Conservation (phyloP, 2,888 invertebrate genomes). For the Ochropacha duplaris region DNA sequence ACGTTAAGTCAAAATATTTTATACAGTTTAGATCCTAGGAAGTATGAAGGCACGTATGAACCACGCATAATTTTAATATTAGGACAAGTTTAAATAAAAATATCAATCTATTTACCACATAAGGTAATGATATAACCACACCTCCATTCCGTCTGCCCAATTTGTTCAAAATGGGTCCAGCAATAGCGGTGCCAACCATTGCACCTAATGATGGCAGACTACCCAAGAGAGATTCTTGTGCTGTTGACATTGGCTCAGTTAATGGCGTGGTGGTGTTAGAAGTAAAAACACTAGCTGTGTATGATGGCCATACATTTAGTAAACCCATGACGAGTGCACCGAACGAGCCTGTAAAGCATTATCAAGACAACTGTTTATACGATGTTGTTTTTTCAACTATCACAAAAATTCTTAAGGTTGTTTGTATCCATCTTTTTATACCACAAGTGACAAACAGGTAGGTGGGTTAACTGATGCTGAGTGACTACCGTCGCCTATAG, state of each 20-base stretch:
- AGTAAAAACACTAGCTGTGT: constrained; percentile 71
- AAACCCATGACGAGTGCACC: constrained; percentile 55
- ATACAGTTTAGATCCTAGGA: no score
- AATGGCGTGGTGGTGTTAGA: constrained; percentile 65
- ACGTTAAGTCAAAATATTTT: no score
- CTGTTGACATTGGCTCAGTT: constrained; percentile 65
- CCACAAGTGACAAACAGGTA: no score
- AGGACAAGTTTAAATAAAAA: no score
- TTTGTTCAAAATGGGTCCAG: constrained; percentile 70
- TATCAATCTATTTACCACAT: constrained; percentile 49
- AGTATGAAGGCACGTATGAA: no score
- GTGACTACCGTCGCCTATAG: no score
- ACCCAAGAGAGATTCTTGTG: constrained; percentile 79
- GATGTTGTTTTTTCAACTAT: no score
- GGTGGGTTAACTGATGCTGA: no score
- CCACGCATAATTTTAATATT: no score
- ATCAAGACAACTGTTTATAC: no score
- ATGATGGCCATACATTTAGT: constrained; percentile 83
- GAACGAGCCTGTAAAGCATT: constrained; percentile 45
- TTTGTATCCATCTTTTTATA: no score
- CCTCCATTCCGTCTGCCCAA: constrained; percentile 82
- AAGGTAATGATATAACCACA: constrained; percentile 77
- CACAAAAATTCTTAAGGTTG: no score
- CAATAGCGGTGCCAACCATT: constrained; percentile 69
- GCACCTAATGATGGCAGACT: constrained; percentile 82